A percentile compares a stretch with the other conserved stretches of the same genome.
Evolutionary conservation across 1,140 invertebrate species (phyloP).

Genomic region (Anastrepha ludens): DNA sequence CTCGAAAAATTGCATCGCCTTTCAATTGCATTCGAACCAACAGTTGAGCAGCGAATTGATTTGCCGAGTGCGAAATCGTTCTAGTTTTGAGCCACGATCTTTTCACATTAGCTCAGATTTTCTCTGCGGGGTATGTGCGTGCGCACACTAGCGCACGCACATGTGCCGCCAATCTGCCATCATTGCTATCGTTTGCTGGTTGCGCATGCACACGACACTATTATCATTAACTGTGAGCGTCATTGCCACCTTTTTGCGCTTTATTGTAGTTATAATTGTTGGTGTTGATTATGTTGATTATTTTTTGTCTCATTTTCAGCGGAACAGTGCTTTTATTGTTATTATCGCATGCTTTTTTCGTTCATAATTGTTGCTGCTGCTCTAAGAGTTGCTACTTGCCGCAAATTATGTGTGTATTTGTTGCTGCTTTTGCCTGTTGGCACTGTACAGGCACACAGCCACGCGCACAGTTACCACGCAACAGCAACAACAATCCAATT

Average conservation of each 20-base stretch:
- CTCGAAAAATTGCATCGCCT: too few species aligned
- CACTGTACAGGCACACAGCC: background rate
- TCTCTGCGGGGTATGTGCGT: too few species aligned
- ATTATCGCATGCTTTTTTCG: background rate
- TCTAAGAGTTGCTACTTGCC: background rate
- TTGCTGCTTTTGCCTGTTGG: background rate
- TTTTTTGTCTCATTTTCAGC: background rate
- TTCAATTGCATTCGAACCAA: too few species aligned
- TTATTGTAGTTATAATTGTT: background rate
- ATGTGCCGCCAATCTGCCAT: background rate
- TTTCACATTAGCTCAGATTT: too few species aligned
- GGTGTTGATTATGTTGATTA: background rate
- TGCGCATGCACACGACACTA: background rate
- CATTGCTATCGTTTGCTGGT: background rate
- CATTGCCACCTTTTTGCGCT: background rate
- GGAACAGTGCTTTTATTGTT: background rate
- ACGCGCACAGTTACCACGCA: background rate
- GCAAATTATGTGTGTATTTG: background rate
- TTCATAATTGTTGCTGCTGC: background rate
- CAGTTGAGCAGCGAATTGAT: too few species aligned
- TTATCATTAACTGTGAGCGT: slow-evolving; percentile 3
- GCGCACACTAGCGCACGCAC: too few species aligned
- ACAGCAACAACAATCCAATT: background rate
- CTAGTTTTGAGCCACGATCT: too few species aligned
- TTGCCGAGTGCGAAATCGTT: too few species aligned